phyloP scores from a whole-genome alignment of 2,113 vertebrate genomes.

The Tautogolabrus adspersus region DNA sequence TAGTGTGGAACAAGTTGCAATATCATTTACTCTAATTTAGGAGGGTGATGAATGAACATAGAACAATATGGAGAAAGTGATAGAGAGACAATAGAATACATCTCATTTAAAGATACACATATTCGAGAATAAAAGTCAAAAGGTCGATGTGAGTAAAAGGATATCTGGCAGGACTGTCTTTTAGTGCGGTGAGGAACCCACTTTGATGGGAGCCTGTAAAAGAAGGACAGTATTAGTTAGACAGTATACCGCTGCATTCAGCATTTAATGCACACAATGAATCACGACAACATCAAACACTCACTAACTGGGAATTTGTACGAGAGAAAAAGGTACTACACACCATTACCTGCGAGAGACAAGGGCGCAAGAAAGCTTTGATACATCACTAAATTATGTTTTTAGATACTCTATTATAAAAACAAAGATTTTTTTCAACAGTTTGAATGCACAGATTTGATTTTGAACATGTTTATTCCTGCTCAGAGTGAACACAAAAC shows the following conservation, averaged over 20 bases:
- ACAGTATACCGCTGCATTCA: slow-evolving; percentile 1
- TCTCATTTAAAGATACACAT: not conserved
- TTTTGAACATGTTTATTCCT: no score
- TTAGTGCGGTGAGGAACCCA: slow-evolving; percentile 94
- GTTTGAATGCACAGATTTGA: no score
- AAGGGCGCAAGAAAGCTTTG: no score
- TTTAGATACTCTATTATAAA: no score
- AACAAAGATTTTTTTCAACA: no score
- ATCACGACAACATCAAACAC: no score
- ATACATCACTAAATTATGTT: no score
- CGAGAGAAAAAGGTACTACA: no score
- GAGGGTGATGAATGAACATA: not conserved
- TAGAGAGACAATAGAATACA: not conserved
- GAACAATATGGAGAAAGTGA: not conserved
- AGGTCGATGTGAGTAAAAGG: slow-evolving; percentile 79
- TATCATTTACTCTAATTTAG: not conserved
- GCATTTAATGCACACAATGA: not conserved
- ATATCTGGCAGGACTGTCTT: slow-evolving; percentile 99
- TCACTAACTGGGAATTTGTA: no score
- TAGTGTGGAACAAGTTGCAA: not conserved
- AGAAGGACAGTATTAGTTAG: slow-evolving; percentile 54
- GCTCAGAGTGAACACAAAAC: no score
- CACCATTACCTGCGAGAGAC: no score
- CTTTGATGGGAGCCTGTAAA: slow-evolving; percentile 89
- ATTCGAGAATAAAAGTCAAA: not conserved